Evolutionary conservation across 2,113 vertebrate species (phyloP).

Genomic region (Leptocoma aspasia): DNA sequence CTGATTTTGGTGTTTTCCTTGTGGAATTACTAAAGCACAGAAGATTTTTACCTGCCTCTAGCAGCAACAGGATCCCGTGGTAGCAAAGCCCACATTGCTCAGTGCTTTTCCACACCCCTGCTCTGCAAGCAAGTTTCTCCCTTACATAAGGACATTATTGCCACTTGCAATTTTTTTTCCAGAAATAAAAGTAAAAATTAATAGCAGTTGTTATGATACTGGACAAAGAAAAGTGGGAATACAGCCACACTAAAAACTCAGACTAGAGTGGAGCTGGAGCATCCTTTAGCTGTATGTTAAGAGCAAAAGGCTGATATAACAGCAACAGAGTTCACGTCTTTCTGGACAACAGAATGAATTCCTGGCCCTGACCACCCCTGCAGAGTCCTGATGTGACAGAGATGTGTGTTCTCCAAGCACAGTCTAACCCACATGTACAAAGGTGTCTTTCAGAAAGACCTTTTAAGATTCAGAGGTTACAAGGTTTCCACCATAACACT

Average conservation of each 20-base stretch:
- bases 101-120: background rate
- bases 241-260: background rate
- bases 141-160: background rate
- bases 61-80: background rate
- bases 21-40: background rate
- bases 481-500: background rate
- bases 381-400: background rate
- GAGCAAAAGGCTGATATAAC: background rate
- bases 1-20: background rate
- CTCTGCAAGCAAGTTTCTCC: background rate
- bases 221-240: background rate
- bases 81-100: background rate
- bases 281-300: background rate
- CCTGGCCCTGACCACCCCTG: background rate
- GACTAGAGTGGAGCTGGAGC: background rate
- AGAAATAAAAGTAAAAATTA: background rate
- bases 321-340: background rate
- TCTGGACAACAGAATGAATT: background rate
- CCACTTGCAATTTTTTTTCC: background rate
- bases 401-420: background rate
- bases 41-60: background rate
- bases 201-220: background rate
- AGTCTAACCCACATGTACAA: background rate
- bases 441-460: background rate
- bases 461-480: background rate